Evolutionary conservation across 2,797 vertebrate genomes (phyloP), one percentile per base, ranked within the genome.

Genomic region (Neosalanx taihuensis): DNA sequence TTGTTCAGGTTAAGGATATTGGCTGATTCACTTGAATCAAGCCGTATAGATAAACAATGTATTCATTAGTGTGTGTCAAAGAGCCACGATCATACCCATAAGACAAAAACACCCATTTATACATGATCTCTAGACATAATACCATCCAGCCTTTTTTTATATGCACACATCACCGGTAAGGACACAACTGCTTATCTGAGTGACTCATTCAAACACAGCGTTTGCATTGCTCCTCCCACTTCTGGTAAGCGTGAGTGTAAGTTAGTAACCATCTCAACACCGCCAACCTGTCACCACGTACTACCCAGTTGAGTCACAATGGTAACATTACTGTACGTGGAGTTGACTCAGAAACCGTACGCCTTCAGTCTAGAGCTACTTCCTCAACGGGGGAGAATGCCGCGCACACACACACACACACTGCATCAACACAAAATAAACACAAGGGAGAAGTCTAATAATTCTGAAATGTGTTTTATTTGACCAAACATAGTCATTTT

Each of bases 261-360:
- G 33, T 84, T 86, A 86, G 90, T 93, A 90, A 93, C 89, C 77
- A 89, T 86, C 88, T 92, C 77, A 89, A 81, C 85, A 81, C 88
- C 83, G 17, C 90, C 84, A 82, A 85, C 68, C 51, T 76, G 73
- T 74, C 81, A 79, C 79, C 85, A 77, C 77, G 67, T 15, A 81
- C 79, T 89, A 77, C 81, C 56, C 20, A 83, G 66, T 90, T 92
- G 87, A 91, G 68, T 93, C 90, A 89, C 58, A 4, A 30, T 68
- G 64, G 75, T 83, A 75, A 81, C 5, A 5, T 71, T 46, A 66
- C 64, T 51, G 62, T 49, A 51, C 17, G 5, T 20, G 15, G 41
- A 17, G 41, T 49, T 49, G 41, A 29, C 37, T 49, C 9, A 66
- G 23, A 23, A 29, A 66, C 41, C 23, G 51, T n/a, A 64, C 33